These are phyloP conservation scores for Petromus typicus DNA, from an alignment of 2,113 vertebrate species.

Conservation along the genomic window DNA sequence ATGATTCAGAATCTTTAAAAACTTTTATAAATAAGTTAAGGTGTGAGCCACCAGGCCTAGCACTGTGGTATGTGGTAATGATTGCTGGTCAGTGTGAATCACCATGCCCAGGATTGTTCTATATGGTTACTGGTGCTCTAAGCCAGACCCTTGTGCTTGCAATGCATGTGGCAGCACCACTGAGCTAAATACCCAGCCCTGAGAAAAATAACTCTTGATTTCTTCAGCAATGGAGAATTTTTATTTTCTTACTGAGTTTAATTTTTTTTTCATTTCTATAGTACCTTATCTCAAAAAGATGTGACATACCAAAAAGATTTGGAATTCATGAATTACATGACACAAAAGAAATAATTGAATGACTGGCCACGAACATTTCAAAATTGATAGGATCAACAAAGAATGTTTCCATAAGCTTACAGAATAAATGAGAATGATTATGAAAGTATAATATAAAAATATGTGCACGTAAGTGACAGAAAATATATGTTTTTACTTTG, in stretches of 20 bases:
- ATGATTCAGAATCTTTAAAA: neutral
- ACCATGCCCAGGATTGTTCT: too few species aligned
- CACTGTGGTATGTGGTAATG: too few species aligned
- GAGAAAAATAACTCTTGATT: neutral
- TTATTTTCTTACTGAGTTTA: neutral
- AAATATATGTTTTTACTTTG: neutral
- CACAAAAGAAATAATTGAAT: neutral
- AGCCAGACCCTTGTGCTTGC: too few species aligned
- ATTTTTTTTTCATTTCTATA: neutral
- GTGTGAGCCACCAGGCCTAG: too few species aligned
- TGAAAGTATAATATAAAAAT: neutral
- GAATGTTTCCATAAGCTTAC: neutral
- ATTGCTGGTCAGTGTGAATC: too few species aligned
- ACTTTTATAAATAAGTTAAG: neutral
- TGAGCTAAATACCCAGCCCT: too few species aligned
- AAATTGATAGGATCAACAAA: neutral
- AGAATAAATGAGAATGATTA: neutral
- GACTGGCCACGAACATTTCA: neutral
- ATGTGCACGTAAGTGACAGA: neutral
- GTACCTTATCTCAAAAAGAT: neutral
- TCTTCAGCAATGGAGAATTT: neutral
- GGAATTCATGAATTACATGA: neutral
- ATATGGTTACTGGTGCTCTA: too few species aligned
- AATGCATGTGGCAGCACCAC: too few species aligned
- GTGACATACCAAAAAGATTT: neutral